A percentile compares a stretch with the other conserved stretches of the same genome.
Conservation (phyloP, 2,113 vertebrate genomes). For the Bombycilla garrulus region DNA sequence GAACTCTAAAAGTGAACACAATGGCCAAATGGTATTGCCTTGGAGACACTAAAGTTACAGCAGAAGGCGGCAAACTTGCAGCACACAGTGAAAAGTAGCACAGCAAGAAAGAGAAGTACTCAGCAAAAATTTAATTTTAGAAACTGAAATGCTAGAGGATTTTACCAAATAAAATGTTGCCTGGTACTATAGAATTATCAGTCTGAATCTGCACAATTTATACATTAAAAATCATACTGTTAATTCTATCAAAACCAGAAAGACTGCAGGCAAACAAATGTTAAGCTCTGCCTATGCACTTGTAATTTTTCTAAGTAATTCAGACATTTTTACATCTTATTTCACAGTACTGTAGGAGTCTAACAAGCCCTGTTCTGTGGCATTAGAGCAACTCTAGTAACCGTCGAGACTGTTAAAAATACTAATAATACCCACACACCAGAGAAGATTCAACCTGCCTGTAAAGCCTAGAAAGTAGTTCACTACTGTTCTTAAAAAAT, state of each 20-base stretch:
- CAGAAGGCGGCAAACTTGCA: neutral
- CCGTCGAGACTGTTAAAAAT: conserved; percentile 21
- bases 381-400: conserved; percentile 21
- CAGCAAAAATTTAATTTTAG: neutral
- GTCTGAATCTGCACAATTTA: neutral
- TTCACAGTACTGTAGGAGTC: neutral
- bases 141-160: neutral
- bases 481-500: neutral
- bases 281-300: neutral
- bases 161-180: neutral
- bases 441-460: neutral
- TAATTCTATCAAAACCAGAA: neutral
- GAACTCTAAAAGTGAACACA: neutral
- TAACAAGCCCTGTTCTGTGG: neutral
- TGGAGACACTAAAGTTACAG: neutral
- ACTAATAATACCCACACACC: neutral
- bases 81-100: neutral
- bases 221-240: neutral
- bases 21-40: neutral
- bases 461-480: neutral
- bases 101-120: neutral
- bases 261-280: neutral
- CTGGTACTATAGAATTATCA: neutral
- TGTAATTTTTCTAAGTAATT: neutral
- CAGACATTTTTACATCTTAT: neutral